Evolutionary conservation across 2,888 invertebrate species (phyloP).

Genomic region (Drosophila neonasuta): DNA sequence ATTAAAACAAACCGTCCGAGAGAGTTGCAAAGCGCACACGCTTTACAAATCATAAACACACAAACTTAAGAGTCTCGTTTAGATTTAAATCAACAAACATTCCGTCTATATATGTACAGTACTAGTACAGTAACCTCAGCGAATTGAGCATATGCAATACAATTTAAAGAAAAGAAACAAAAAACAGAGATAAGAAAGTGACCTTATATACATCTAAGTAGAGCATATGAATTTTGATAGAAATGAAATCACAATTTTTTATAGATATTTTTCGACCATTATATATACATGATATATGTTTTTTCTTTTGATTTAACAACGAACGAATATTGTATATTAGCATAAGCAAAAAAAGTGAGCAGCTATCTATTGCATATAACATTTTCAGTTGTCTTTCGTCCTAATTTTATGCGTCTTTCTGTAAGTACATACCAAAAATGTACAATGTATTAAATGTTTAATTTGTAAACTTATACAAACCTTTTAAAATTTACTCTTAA

Average conservation of each 20-base stretch:
- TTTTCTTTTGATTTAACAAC: constrained; percentile 42
- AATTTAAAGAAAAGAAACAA: constrained; percentile 8
- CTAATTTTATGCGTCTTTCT: constrained; percentile 30
- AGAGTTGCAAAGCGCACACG: constrained; percentile 60
- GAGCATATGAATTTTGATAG: constrained; percentile 49
- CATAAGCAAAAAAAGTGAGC: constrained; percentile 36
- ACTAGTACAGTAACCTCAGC: constrained; percentile 40
- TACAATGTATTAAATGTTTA: constrained; percentile 37
- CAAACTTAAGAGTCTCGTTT: constrained; percentile 62
- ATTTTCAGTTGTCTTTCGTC: constrained; percentile 49
- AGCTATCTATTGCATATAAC: background rate
- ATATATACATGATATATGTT: constrained; percentile 25
- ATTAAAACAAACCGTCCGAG: constrained; percentile 50
- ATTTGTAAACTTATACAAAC: constrained; percentile 40
- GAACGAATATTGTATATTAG: constrained; percentile 47
- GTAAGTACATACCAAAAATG: constrained; percentile 22
- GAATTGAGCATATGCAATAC: constrained; percentile 59
- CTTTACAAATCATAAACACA: constrained; percentile 46
- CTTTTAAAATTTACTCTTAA: constrained; percentile 34
- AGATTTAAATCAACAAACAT: constrained; percentile 57
- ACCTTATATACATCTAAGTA: constrained; percentile 72
- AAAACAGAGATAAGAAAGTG: constrained; percentile 60
- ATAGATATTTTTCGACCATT: constrained; percentile 47
- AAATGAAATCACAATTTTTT: constrained; percentile 35
- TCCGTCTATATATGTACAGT: constrained; percentile 58